Evolutionary conservation across 1,140 invertebrate genomes (phyloP), one percentile per base, ranked within the genome.

Genomic region (Atopsyche davidsoni): DNA sequence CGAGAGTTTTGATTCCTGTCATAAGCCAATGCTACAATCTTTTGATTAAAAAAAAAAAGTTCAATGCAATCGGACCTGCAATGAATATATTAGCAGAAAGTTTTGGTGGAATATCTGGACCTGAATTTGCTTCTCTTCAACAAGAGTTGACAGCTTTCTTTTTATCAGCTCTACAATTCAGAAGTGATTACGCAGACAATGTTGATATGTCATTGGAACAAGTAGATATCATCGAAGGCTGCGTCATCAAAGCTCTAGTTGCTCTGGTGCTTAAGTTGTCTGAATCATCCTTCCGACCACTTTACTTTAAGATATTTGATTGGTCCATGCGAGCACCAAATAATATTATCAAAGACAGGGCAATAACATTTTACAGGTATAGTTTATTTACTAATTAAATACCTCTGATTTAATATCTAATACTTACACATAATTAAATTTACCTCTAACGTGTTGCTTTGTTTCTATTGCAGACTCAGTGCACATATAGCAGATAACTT

Each of bases 301-400:
- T 96, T 40, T 92, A 91, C 67, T 83, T 86, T 51, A 87, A 85
- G 67, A 75, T 96, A 2, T 92, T 85, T 62, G 84, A 89, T 59
- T 96, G 92, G 92, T 79, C 85, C 2, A 73, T 82, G 28, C 72
- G 81, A 54, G 64, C 68, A 46, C 74, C 77, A 61, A 65, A 74
- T 38, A 74, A 77, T 40, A 65, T 68, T 10, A 70, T 79, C 16
- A 81, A 75, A 53, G 78, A 83, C 34, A 70, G 87, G 60, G 72
- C 79, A 7, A 81, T 90, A 25, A 86, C 83, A 1, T 91, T 91
- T 65, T 91, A 87, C 60, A 82, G 79, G 82, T 84, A 67, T 60
- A 17, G 18, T 24, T 34, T 34, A 21, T 23, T 48, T 43, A 9
- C 2, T 46, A 19, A 23, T 16, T 25, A 59, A 44, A 24, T n/a